Conservation (phyloP, 2,888 invertebrate species). For the Eupeodes latifasciatus region DNA sequence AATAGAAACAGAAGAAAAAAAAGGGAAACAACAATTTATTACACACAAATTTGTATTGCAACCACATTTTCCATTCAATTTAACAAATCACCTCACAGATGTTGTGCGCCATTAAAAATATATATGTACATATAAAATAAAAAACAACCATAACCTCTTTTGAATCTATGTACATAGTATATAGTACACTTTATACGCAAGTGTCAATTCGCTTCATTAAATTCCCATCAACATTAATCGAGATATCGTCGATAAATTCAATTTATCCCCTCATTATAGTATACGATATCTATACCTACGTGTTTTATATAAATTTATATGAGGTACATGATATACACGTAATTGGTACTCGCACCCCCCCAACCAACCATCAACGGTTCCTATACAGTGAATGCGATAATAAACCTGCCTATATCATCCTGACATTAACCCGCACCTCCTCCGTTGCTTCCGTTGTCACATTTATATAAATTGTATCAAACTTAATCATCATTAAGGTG, state of each 20-base stretch:
- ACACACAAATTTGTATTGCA: constrained; percentile 12
- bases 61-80: constrained; percentile 70
- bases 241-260: constrained; percentile 63
- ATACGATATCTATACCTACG: not conserved
- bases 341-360: not conserved
- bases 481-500: constrained; percentile 64
- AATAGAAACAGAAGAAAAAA: not conserved
- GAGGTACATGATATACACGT: not conserved
- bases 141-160: constrained; percentile 3
- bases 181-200: constrained; percentile 6
- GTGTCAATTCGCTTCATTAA: constrained; percentile 69
- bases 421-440: not conserved
- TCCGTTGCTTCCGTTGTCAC: constrained; percentile 3
- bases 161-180: not conserved
- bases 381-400: too few species aligned
- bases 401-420: not conserved
- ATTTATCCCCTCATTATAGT: constrained; percentile 60
- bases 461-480: constrained; percentile 35
- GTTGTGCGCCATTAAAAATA: constrained; percentile 25
- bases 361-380: not conserved
- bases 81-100: constrained; percentile 42
- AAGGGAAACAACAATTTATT: not conserved
- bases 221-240: constrained; percentile 68
- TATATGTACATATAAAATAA: constrained; percentile 22
- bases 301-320: not conserved